A percentile compares a stretch with the other conserved stretches of the same genome.
Evolutionary conservation across 2,113 vertebrate genomes (phyloP).

Genomic region (Probosciger aterrimus): DNA sequence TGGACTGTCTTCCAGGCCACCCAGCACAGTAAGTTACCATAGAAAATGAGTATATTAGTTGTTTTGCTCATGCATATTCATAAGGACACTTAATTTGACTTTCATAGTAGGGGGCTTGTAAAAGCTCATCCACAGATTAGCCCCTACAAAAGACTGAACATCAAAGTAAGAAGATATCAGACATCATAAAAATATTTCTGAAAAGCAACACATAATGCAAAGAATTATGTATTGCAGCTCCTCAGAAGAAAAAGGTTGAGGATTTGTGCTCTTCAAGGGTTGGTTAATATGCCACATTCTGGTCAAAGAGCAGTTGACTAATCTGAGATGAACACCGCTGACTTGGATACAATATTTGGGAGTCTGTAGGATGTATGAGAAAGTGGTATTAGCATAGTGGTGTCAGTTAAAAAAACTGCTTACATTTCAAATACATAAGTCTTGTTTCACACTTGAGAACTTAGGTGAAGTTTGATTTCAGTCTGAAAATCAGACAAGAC

Average conservation of each 20-base stretch:
- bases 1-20: conserved; percentile 73
- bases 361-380: background rate
- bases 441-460: background rate
- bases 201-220: background rate
- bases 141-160: conserved; percentile 56
- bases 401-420: background rate
- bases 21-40: conserved; percentile 75
- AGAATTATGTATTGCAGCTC: conserved; percentile 2
- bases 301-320: background rate
- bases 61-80: conserved; percentile 76
- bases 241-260: conserved; percentile 23
- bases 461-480: background rate
- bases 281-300: background rate
- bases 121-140: conserved; percentile 66
- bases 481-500: background rate
- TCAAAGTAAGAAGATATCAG: conserved; percentile 52
- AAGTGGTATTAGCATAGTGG: background rate
- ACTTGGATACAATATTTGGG: background rate
- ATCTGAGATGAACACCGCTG: background rate
- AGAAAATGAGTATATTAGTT: conserved; percentile 62
- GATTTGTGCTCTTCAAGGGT: background rate
- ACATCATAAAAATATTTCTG: background rate
- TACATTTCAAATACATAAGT: background rate
- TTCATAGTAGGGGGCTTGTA: conserved; percentile 65
- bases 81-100: conserved; percentile 69